Evolutionary conservation across 1,140 invertebrate genomes (phyloP), one percentile per base, ranked within the genome.

Genomic region (Nymphalis io): DNA sequence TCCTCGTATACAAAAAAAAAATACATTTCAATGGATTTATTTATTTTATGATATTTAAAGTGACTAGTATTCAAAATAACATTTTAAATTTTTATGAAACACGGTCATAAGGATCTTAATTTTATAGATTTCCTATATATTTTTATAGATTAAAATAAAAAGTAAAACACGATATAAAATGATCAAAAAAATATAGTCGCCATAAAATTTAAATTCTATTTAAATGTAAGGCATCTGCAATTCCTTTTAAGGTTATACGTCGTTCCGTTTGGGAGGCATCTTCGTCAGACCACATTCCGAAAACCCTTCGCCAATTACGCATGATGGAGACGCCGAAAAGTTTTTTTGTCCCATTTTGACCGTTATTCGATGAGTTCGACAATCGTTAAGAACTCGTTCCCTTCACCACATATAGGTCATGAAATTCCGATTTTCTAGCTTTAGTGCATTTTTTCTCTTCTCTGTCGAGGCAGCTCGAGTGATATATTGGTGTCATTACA

Each of bases 361-460:
- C 84, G 87, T 88, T 91, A 88, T 85, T 82, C 81, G 79, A 75
- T 77, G 78, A 76, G 76, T 81, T 82, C 73, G 76, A 84, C 81
- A 90, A 83, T 87, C 84, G 76, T 81, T 72, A 72, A 83, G 61
- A 84, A 88, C 86, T 75, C 46, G 83, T 84, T 80, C 75, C 64
- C 64, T 61, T 68, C 39, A 16, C 85, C 85, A 65, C 85, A 82
- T 77, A 82, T 42, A 86, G 80, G 27, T 8, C 21, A 60, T 61
- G 78, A 69, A 82, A 80, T 86, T 84, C 84, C 87, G 80, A 90
- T 89, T 89, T 88, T 88, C 86, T 88, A 88, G 84, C 78, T 81
- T 76, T 76, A 74, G 71, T 70, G 72, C 51, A 60, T 83, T 85
- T 80, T 48, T 79, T 79, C 78, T 78, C 76, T 82, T 89, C 80